phyloP scores from a whole-genome alignment of 1,140 invertebrate species.

The Drosophila ambigua region DNA sequence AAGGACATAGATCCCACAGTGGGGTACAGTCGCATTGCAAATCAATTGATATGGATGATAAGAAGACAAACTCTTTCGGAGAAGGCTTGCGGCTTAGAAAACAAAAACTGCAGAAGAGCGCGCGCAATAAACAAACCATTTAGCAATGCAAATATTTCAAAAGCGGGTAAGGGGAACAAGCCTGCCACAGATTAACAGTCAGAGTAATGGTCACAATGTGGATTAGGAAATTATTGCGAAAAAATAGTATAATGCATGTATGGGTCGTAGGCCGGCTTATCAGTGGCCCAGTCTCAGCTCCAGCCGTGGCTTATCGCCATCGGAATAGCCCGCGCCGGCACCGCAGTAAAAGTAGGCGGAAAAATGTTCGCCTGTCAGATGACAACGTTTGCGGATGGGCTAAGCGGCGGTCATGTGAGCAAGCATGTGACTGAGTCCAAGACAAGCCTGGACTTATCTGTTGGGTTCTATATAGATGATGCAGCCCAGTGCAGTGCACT shows the following conservation, averaged over 20 bases:
- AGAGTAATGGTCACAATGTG: conserved; percentile 11
- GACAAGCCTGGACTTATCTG: conserved; percentile 46
- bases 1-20: conserved; percentile 3
- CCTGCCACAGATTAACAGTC: conserved; percentile 19
- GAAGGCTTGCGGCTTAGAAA: not conserved
- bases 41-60: not conserved
- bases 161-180: conserved; percentile 1
- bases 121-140: not conserved
- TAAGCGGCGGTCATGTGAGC: conserved; percentile 47
- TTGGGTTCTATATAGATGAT: conserved; percentile 5
- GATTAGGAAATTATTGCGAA: conserved; percentile 33
- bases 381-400: conserved; percentile 41
- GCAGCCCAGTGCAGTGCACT: conserved; percentile 21
- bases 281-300: conserved; percentile 17
- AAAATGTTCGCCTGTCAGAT: conserved; percentile 6
- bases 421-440: conserved; percentile 39
- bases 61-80: conserved; percentile 5
- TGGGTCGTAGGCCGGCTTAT: conserved; percentile 16
- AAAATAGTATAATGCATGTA: conserved; percentile 19
- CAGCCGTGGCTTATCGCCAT: conserved; percentile 31
- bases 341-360: conserved; percentile 17
- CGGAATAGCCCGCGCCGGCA: conserved; percentile 15
- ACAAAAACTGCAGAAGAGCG: not conserved
- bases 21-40: not conserved
- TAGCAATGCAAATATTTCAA: not conserved